Evolutionary conservation across 2,113 vertebrate species (phyloP), one percentile per base, ranked within the genome.

Genomic region (Silurus asotus): DNA sequence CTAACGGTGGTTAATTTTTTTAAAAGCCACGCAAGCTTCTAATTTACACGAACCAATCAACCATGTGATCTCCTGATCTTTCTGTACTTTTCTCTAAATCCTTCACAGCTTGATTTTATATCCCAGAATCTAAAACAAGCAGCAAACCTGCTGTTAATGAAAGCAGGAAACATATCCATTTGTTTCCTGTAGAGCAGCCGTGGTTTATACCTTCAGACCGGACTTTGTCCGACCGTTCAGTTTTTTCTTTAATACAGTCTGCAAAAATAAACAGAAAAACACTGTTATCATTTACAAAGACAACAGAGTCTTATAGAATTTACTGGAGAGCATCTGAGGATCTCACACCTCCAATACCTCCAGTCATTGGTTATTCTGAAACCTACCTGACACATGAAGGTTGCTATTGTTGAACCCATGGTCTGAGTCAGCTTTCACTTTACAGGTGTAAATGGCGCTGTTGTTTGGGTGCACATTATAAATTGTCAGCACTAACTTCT

Each of bases 401-500:
- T 0, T 0, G 28, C 17, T 83, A 7, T 1, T 4, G 55, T 0
- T n/a, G 4, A 0, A 5, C 6, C 1, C 9, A 23, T 83, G 82
- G 5, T 6, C 67, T 14, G 0, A 0, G 1, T 0, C 5, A 11
- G 53, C 6, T 0, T 15, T 0, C 6, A 83, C 2, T 0, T 1
- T 49, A 4, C 82, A 83, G 53, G 2, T 4, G 37, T 83, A 83
- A 0, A 0, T 4, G 6, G 67, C 53, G 3, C 2, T 55, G 3
- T 83, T 0, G 1, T 1, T 17, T 8, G 0, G 9, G 0, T 17
- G 0, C 4, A n/a, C 59, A 0, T 14, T 0, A 1, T 13, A 0
- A 5, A 83, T n/a, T 3, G 51, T 83, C 15, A 83, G 17, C 1
- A 15, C 0, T 59, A 83, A n/a, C 13, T 45, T 0, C 2, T 59